phyloP scores from a whole-genome alignment of 2,797 vertebrate species.

The Gallirallus australis region DNA sequence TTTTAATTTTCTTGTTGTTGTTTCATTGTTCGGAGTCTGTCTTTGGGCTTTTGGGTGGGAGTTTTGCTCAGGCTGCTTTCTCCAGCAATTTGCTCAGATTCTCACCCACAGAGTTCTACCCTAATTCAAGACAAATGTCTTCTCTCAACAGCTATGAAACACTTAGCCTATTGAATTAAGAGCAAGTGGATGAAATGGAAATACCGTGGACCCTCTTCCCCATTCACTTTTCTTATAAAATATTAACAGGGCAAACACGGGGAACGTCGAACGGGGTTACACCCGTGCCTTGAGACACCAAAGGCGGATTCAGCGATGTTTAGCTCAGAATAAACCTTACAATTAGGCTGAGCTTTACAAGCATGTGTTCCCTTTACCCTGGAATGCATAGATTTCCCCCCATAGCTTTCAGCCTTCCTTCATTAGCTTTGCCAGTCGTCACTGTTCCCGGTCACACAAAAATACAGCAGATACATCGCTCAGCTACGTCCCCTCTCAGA shows the following conservation, averaged over 20 bases:
- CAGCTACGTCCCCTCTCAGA: background rate
- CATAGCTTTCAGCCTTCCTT: background rate
- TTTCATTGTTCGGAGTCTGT: background rate
- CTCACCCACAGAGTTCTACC: background rate
- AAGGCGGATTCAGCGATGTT: background rate
- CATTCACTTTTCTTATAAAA: background rate
- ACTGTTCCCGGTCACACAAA: background rate
- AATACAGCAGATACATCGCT: background rate
- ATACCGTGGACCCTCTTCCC: background rate
- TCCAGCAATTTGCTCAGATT: background rate
- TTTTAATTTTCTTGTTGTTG: background rate
- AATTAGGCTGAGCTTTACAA: background rate
- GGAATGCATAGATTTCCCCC: background rate
- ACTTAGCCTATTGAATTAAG: background rate
- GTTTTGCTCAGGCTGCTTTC: background rate
- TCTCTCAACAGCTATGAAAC: background rate
- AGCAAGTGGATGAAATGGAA: background rate
- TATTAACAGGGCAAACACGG: background rate
- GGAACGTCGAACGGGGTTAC: background rate
- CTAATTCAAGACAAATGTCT: conserved; percentile 12
- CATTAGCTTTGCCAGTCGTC: background rate
- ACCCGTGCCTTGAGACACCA: background rate
- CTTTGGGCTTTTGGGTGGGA: background rate
- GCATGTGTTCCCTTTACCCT: background rate
- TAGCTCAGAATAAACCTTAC: background rate